Evolutionary conservation across 2,113 vertebrate species (phyloP).

Genomic region (Mus spicilegus): DNA sequence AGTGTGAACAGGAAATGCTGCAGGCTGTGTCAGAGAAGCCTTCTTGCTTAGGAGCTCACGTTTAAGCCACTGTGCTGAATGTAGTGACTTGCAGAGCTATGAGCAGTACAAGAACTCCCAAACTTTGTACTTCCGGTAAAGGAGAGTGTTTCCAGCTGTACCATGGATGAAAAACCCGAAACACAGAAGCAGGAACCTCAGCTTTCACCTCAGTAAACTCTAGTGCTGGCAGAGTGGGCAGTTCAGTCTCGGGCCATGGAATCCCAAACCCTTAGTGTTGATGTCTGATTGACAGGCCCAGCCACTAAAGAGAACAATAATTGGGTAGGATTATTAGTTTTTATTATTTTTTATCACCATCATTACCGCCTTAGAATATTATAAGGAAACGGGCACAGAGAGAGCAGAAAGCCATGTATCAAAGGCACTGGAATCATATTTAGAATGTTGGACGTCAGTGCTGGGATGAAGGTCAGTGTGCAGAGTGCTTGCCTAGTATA

Average conservation of each 20-base stretch:
- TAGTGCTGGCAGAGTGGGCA: background rate
- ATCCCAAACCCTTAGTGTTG: conserved; percentile 16
- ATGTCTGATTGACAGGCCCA: conserved; percentile 14
- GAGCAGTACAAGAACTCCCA: background rate
- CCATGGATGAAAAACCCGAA: background rate
- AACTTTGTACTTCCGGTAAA: background rate
- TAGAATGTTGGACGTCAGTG: background rate
- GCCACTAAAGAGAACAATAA: background rate
- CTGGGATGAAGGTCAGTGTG: no score
- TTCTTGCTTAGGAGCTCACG: background rate
- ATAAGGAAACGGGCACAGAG: conserved; percentile 13
- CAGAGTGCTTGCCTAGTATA: background rate
- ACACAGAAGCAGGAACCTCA: background rate
- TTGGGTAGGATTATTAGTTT: background rate
- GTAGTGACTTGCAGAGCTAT: background rate
- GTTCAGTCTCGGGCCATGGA: background rate
- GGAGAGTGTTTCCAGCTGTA: background rate
- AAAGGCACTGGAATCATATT: background rate
- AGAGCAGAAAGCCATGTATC: background rate
- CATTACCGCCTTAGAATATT: background rate
- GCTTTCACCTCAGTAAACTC: background rate
- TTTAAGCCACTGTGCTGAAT: background rate
- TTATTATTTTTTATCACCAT: background rate
- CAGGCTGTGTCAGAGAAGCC: background rate
- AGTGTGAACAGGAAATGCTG: background rate